phyloP scores from a whole-genome alignment of 2,113 vertebrate species.

The Scomber scombrus region DNA sequence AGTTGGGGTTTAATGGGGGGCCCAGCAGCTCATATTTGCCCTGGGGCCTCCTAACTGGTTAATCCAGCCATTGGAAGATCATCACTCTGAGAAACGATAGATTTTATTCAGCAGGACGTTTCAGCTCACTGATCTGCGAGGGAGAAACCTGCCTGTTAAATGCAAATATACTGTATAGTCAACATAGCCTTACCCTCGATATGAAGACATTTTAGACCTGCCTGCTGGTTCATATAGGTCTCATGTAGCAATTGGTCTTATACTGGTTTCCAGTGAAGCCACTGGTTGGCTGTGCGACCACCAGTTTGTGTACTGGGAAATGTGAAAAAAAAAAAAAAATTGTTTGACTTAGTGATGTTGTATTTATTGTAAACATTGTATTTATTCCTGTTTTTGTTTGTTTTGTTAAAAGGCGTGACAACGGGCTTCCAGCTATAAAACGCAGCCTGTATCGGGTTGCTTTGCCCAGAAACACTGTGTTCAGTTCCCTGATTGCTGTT shows the following conservation, averaged over 20 bases:
- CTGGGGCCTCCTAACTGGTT: neutral
- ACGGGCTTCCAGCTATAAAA: conserved; percentile 74
- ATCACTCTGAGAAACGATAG: conserved; percentile 32
- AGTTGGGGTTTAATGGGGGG: neutral
- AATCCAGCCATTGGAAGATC: conserved; percentile 11
- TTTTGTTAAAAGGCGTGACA: conserved; percentile 43
- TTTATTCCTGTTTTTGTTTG: conserved; percentile 52
- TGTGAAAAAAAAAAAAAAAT: conserved; percentile 41
- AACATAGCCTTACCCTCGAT: conserved; percentile 60
- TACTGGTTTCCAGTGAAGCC: conserved; percentile 70
- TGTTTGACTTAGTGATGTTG: conserved; percentile 51
- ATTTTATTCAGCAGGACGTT: conserved; percentile 31
- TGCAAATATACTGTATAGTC: conserved; percentile 14
- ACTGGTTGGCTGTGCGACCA: conserved; percentile 70
- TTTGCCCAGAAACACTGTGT: conserved; percentile 63
- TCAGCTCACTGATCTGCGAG: neutral
- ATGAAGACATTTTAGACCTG: conserved; percentile 46
- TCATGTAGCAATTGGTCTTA: conserved; percentile 62
- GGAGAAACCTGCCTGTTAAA: conserved; percentile 3
- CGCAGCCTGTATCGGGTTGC: conserved; percentile 46
- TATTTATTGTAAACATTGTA: conserved; percentile 74
- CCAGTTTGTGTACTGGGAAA: conserved; percentile 58
- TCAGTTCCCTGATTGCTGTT: conserved; percentile 59
- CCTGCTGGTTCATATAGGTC: conserved; percentile 72
- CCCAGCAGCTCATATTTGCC: conserved; percentile 1